Conservation (phyloP, 2,113 vertebrate genomes). For the Lynx canadensis region DNA sequence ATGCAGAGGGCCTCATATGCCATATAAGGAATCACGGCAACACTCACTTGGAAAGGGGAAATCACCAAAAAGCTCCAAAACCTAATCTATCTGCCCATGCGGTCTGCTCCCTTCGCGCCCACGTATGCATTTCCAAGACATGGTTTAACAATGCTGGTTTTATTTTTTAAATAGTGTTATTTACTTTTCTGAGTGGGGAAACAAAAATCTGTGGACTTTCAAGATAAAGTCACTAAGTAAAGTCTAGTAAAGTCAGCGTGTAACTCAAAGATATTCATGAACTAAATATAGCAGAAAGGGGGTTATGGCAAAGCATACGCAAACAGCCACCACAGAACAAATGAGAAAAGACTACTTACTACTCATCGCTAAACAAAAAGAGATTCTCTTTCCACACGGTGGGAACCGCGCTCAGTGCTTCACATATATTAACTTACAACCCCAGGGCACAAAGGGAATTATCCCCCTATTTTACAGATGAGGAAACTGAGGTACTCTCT, state of each 20-base stretch:
- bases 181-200: background rate
- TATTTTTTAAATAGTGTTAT: slow-evolving; percentile 50
- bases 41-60: background rate
- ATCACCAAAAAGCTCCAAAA: background rate
- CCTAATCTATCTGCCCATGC: background rate
- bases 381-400: background rate
- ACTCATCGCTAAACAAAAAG: background rate
- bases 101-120: background rate
- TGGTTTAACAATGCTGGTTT: background rate
- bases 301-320: background rate
- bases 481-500: background rate
- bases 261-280: slow-evolving; percentile 30
- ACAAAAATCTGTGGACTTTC: background rate
- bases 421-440: background rate
- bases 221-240: slow-evolving; percentile 35
- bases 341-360: background rate
- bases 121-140: background rate
- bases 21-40: background rate
- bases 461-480: background rate
- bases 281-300: background rate
- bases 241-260: background rate
- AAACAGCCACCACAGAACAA: background rate
- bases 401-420: background rate
- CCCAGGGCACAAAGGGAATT: background rate
- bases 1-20: background rate